Conservation (phyloP, 1,140 invertebrate genomes). For the Bombus pyrosoma region DNA sequence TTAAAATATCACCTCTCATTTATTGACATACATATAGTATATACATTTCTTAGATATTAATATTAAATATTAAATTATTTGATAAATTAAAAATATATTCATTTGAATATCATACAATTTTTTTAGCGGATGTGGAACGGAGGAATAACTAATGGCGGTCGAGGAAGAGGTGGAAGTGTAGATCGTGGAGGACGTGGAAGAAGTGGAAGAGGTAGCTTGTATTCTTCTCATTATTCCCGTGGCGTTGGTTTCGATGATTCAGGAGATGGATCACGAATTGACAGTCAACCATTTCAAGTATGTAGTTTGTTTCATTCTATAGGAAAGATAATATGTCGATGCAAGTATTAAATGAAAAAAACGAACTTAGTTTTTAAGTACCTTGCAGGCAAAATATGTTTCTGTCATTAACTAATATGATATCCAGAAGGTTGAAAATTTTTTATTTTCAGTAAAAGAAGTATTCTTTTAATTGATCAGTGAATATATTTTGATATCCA, state of each 20-base stretch:
- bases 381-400: background rate
- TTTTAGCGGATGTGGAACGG: constrained; percentile 79
- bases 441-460: background rate
- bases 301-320: constrained; percentile 14
- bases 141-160: constrained; percentile 76
- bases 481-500: constrained; percentile 51
- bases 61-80: constrained; percentile 1
- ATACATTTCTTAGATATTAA: background rate
- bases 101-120: background rate
- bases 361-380: background rate
- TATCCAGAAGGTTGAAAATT: constrained; percentile 8
- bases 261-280: constrained; percentile 77
- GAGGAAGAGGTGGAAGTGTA: constrained; percentile 85
- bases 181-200: constrained; percentile 83
- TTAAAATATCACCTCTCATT: background rate
- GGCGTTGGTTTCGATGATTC: constrained; percentile 84
- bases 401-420: background rate
- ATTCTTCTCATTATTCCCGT: constrained; percentile 83
- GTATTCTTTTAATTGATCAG: background rate
- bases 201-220: constrained; percentile 83
- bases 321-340: background rate
- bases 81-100: background rate
- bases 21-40: background rate
- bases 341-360: background rate
- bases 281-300: constrained; percentile 78